Evolutionary conservation across 2,113 vertebrate genomes (phyloP).

Genomic region (Rhipidura dahli): DNA sequence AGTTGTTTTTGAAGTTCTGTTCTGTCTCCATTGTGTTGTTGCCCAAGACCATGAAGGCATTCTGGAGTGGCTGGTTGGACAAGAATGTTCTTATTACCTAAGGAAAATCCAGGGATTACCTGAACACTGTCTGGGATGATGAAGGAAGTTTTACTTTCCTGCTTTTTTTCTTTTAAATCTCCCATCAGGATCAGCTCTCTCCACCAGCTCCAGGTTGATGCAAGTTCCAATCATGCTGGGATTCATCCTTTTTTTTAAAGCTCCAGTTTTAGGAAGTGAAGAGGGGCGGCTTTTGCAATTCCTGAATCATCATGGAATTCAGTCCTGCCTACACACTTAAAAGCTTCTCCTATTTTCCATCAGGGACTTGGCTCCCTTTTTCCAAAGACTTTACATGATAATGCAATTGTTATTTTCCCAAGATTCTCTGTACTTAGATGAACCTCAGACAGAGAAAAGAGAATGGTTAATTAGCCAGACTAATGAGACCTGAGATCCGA

Average conservation of each 20-base stretch:
- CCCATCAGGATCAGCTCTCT: neutral
- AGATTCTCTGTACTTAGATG: neutral
- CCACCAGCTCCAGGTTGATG: neutral
- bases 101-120: neutral
- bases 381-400: neutral
- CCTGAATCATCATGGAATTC: neutral
- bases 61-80: neutral
- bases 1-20: neutral
- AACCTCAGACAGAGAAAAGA: neutral
- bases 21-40: neutral
- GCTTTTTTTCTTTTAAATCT: neutral
- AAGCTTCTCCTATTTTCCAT: neutral
- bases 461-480: slow-evolving; percentile 38
- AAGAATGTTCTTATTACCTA: neutral
- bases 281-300: neutral
- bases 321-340: neutral
- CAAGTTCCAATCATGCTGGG: neutral
- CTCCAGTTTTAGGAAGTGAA: neutral
- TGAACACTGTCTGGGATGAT: fast-evolving
- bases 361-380: neutral
- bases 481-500: slow-evolving; percentile 33
- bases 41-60: neutral
- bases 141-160: neutral
- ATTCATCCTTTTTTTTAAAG: neutral
- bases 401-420: slow-evolving; percentile 4